phyloP scores from a whole-genome alignment of 2,113 vertebrate species.

The Hypomesus transpacificus region DNA sequence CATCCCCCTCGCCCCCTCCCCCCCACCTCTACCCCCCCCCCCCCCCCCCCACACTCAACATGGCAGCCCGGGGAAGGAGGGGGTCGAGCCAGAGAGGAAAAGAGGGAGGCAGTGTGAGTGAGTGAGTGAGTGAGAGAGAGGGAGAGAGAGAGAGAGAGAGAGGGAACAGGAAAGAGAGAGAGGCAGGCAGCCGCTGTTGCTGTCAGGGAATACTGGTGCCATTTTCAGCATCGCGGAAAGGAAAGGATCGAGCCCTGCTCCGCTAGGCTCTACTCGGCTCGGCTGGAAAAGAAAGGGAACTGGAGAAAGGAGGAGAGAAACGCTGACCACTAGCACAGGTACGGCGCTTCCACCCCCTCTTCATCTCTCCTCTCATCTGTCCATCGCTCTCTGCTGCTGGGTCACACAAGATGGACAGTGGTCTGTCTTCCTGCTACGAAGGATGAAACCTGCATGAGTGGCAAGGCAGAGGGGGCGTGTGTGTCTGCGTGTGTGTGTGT shows the following conservation, averaged over 20 bases:
- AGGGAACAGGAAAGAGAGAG: slow-evolving; percentile 29
- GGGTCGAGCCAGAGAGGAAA: slow-evolving; percentile 49
- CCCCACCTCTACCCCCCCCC: neutral
- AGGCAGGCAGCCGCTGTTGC: slow-evolving; percentile 55
- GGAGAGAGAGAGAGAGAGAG: slow-evolving; percentile 36
- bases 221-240: slow-evolving; percentile 70
- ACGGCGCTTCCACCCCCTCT: slow-evolving; percentile 20
- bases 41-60: slow-evolving; percentile 67
- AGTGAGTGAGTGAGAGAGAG: slow-evolving; percentile 42
- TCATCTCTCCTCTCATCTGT: neutral
- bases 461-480: slow-evolving; percentile 2
- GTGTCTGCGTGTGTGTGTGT: slow-evolving; percentile 14
- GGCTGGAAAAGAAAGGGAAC: slow-evolving; percentile 49
- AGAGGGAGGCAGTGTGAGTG: slow-evolving; percentile 50
- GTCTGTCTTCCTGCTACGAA: neutral
- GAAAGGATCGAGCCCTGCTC: slow-evolving; percentile 64
- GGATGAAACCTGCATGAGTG: slow-evolving; percentile 8
- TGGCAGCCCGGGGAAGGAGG: slow-evolving; percentile 70
- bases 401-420: slow-evolving; percentile 14
- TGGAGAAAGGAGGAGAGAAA: slow-evolving; percentile 53
- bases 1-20: slow-evolving; percentile 24
- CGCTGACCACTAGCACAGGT: slow-evolving; percentile 63
- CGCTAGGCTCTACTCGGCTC: slow-evolving; percentile 56
- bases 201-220: slow-evolving; percentile 74
- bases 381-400: slow-evolving; percentile 15